These are phyloP conservation scores for Heterohyrax brucei DNA, from an alignment of 2,797 vertebrate species.

Conservation along the genomic window DNA sequence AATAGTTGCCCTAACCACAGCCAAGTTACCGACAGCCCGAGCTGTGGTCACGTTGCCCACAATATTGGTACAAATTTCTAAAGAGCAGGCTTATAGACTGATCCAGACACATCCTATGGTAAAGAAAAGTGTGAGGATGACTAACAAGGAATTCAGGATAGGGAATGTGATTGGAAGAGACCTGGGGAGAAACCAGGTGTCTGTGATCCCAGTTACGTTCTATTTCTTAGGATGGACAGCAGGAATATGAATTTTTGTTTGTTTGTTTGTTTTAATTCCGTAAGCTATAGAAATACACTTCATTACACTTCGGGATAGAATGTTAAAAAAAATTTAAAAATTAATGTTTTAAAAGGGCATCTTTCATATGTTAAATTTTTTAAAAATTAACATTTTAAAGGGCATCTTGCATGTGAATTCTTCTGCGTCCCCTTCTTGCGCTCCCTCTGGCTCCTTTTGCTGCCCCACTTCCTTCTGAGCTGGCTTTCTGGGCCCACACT, in stretches of 20 bases:
- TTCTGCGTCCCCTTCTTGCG: no score
- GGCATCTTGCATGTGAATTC: not conserved
- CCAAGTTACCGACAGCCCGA: no score
- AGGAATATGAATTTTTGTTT: not conserved
- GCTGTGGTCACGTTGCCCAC: no score
- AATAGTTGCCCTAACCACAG: no score
- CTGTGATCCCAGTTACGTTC: not conserved
- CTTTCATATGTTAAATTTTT: not conserved
- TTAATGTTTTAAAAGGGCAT: not conserved
- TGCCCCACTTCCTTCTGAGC: no score
- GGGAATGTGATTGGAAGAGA: not conserved
- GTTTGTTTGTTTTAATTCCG: not conserved
- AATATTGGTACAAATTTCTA: not conserved
- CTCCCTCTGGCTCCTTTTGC: no score
- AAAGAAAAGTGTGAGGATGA: not conserved
- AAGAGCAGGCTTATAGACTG: not conserved
- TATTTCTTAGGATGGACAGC: not conserved
- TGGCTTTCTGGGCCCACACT: rapidly evolving
- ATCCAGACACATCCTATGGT: not conserved
- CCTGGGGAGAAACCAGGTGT: not conserved
- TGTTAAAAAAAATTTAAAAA: not conserved
- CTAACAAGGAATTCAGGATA: not conserved
- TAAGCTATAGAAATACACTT: not conserved
- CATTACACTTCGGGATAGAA: not conserved
- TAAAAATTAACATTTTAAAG: not conserved